Evolutionary conservation across 2,113 vertebrate genomes (phyloP).

Genomic region (Lagopus muta): DNA sequence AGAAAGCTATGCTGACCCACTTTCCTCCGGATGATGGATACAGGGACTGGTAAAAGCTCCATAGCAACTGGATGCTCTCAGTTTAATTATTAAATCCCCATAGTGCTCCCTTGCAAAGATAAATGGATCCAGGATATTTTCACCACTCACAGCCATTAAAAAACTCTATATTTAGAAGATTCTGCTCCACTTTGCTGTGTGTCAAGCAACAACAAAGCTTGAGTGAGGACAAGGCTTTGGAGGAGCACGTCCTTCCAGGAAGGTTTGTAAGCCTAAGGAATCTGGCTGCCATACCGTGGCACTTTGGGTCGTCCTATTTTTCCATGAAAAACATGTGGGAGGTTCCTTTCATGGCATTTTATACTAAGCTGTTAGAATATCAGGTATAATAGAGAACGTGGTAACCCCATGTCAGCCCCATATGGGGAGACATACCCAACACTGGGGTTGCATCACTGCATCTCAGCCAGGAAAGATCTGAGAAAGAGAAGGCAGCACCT

Average conservation of each 20-base stretch:
- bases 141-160: background rate
- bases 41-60: slow-evolving; percentile 21
- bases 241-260: background rate
- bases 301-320: background rate
- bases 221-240: background rate
- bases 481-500: background rate
- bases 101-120: slow-evolving; percentile 6
- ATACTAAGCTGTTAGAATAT: background rate
- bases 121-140: slow-evolving; percentile 19
- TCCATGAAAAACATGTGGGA: background rate
- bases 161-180: slow-evolving; percentile 52
- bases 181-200: background rate
- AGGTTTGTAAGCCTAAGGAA: background rate
- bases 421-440: background rate
- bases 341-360: background rate
- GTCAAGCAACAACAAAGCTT: background rate
- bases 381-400: rapidly evolving
- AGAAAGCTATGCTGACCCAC: slow-evolving; percentile 59
- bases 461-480: background rate
- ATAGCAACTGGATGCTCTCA: slow-evolving; percentile 68
- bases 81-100: slow-evolving; percentile 51
- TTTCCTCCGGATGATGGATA: slow-evolving; percentile 62
- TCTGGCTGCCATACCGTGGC: rapidly evolving
- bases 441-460: background rate
- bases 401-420: background rate